Percentiles rank a stretch among this genome's conserved stretches.
Evolutionary conservation across 2,888 invertebrate species (phyloP).

Genomic region (Drosophila lutescens): DNA sequence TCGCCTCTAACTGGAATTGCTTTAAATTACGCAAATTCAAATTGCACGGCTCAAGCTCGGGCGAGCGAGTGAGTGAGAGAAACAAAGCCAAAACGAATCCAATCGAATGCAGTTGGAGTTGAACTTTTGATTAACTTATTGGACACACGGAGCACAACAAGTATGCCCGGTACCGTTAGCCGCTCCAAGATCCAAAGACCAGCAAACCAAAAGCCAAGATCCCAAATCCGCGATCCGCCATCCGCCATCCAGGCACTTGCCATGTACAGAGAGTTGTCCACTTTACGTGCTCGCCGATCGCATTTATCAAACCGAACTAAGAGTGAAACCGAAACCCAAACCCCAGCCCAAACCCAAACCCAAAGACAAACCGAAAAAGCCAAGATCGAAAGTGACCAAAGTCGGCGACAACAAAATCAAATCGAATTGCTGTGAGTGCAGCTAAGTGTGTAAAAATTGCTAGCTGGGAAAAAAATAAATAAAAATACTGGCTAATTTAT

Average conservation of each 20-base stretch:
- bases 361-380: slow-evolving; percentile 9
- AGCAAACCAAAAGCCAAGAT: too few species aligned
- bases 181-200: slow-evolving; percentile 16
- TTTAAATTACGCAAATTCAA: slow-evolving; percentile 76
- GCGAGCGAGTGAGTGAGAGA: slow-evolving; percentile 2
- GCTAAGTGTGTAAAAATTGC: slow-evolving; percentile 32
- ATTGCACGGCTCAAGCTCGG: slow-evolving; percentile 29
- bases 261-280: slow-evolving; percentile 57
- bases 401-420: slow-evolving; percentile 64
- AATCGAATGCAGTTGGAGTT: slow-evolving; percentile 52
- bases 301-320: slow-evolving; percentile 59
- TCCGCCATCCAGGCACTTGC: slow-evolving; percentile 21
- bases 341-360: slow-evolving; percentile 13
- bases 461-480: slow-evolving; percentile 17
- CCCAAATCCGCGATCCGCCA: slow-evolving; percentile 8
- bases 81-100: slow-evolving; percentile 35
- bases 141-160: slow-evolving; percentile 44
- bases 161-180: slow-evolving; percentile 48
- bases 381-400: slow-evolving; percentile 72
- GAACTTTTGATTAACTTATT: slow-evolving; percentile 79
- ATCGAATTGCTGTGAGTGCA: slow-evolving; percentile 33
- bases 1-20: slow-evolving; percentile 72
- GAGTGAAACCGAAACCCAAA: slow-evolving; percentile 46
- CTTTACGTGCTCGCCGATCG: slow-evolving; percentile 57
- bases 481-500: slow-evolving; percentile 47